phyloP scores from a whole-genome alignment of 2,797 vertebrate genomes.

The Odontamblyopus rebecca region DNA sequence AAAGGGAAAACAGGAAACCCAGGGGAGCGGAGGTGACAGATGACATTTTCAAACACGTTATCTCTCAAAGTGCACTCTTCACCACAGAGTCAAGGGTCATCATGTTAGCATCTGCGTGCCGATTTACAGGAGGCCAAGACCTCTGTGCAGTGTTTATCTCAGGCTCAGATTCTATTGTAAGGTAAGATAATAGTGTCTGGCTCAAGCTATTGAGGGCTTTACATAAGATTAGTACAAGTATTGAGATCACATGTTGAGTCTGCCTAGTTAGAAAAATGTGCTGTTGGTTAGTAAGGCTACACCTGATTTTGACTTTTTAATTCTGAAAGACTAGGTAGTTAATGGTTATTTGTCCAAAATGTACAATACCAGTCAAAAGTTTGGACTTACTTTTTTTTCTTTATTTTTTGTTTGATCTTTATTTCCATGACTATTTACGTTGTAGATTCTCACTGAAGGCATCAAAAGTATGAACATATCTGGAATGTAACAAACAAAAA shows the following conservation, averaged over 20 bases:
- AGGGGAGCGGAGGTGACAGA: constrained; percentile 51
- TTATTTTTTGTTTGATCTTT: too few relatives aligned
- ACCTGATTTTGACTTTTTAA: too few relatives aligned
- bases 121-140: constrained; percentile 23
- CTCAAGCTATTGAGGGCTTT: background rate
- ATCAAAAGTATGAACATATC: too few relatives aligned
- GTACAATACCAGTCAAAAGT: too few relatives aligned
- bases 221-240: background rate
- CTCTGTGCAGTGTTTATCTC: constrained; percentile 9
- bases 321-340: too few relatives aligned
- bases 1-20: constrained; percentile 19
- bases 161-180: background rate
- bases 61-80: constrained; percentile 46
- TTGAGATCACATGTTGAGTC: too few relatives aligned
- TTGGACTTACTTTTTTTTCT: too few relatives aligned
- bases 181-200: constrained; percentile 5
- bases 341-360: background rate
- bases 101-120: constrained; percentile 39
- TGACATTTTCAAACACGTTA: constrained; percentile 63
- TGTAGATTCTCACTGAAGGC: too few relatives aligned
- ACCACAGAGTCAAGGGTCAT: constrained; percentile 45
- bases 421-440: too few relatives aligned
- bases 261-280: too few relatives aligned
- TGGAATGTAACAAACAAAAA: too few relatives aligned
- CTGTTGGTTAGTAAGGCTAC: background rate